Percentiles rank a stretch among this genome's conserved stretches.
Evolutionary conservation across 2,888 invertebrate species (phyloP).

Genomic region (Andrena minutula): DNA sequence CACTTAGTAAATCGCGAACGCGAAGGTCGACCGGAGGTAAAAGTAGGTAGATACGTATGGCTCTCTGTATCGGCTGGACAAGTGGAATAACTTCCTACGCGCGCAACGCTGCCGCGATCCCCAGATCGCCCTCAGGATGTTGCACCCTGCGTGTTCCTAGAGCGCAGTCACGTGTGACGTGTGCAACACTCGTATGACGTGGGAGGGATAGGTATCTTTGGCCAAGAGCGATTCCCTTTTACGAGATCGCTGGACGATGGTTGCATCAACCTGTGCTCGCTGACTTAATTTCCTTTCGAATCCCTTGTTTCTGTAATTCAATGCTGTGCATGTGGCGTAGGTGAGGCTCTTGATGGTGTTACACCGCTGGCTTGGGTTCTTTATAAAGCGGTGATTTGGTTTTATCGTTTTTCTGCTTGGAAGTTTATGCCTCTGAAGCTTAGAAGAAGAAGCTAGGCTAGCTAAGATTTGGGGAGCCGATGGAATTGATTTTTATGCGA

Average conservation of each 20-base stretch:
- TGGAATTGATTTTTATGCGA: too few relatives aligned
- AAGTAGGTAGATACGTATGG: constrained; percentile 57
- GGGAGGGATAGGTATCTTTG: constrained; percentile 26
- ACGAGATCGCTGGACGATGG: constrained; percentile 1
- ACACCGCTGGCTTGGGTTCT: too few relatives aligned
- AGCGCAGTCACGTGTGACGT: constrained; percentile 52
- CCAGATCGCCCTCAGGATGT: constrained; percentile 54
- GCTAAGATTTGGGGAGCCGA: too few relatives aligned
- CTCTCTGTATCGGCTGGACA: constrained; percentile 47
- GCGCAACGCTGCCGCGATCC: constrained; percentile 26
- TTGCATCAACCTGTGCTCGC: constrained; percentile 24
- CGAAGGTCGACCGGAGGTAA: constrained; percentile 68
- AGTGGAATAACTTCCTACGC: constrained; percentile 68
- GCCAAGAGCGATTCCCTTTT: constrained; percentile 40
- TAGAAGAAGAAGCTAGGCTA: too few relatives aligned
- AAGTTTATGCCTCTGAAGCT: too few relatives aligned
- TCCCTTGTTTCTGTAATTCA: background rate
- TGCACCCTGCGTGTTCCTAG: constrained; percentile 23
- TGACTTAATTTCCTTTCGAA: constrained; percentile 15
- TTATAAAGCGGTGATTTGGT: too few relatives aligned
- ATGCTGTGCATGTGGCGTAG: background rate
- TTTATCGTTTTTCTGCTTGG: too few relatives aligned
- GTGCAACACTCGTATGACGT: constrained; percentile 15
- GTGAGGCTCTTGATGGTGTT: too few relatives aligned
- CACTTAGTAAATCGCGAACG: constrained; percentile 19